Base-by-base conservation (phyloP, 2,797 vertebrate genomes). In the Valencia hispanica region DNA sequence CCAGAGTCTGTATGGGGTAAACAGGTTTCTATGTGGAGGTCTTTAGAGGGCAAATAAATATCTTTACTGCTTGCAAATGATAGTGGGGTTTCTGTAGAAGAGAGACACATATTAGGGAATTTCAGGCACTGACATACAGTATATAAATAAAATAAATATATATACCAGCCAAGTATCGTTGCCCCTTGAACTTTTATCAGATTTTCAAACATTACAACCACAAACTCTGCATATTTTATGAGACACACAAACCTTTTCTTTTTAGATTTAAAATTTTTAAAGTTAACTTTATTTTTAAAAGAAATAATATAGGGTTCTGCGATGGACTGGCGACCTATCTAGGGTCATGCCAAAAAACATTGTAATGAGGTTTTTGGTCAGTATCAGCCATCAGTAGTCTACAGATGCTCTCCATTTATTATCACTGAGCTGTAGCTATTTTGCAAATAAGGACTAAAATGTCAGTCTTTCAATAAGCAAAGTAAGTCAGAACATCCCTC, bases 1-100 rank as follows among this genome's bases (percentile, higher is more conserved):
- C 97, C 97, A 1, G 97, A 98, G 93, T 98, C 97, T 4, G 96
- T 96, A 87, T 96, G 97, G 82, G 96, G 96, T 86, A 97, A 94
- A 69, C 94, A 94, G 80, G 92, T 92, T 82, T 96, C 96, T 59
- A 94, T 73, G 53, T 94, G 95, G 77, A 95, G 88, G 70, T 96
- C 95, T 81, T 97, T 96, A 78, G 93, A 91, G 0, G 94, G 90
- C 11, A 90, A 87, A 0, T 90, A 83, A 20, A 91, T 91, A 55
- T 97, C 96, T 87, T 96, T 97, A 81, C 92, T 82, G 82, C 89
- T 91, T 78, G 97, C 95, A 79, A 97, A 97, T 14, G 87, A 79
- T 73, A 94, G 86, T 2, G 96, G 95, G 53, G 96, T 96, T 85
- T 97, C 97, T 99, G 94, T n/a, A 61, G 9, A 82, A 59, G 6